Base-by-base conservation (phyloP, 1,140 invertebrate species). In the Philotrypesis tridentata region DNA sequence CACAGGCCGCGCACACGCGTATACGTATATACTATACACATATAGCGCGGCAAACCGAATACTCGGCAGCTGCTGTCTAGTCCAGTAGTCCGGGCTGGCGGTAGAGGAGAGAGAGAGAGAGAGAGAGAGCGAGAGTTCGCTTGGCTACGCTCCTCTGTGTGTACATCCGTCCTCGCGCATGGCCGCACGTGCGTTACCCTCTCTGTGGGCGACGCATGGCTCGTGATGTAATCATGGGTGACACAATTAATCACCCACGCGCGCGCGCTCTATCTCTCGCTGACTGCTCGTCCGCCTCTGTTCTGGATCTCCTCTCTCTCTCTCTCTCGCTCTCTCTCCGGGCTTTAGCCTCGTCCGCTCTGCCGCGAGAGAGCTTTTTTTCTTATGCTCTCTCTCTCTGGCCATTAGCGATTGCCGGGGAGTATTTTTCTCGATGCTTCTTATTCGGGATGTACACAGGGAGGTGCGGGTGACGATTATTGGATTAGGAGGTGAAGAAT, bases 181-280 rank as follows among this genome's bases (percentile, higher is more conserved):
- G 17, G 48, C 7, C 48, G 48, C 48, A 55, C 48, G 48, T 55
- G 48, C 48, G 48, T 55, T 55, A n/a, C 48, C 48, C 48, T 55
- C 4, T 71, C 48, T 55, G 48, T n/a, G 21, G 21, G 17, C 48
- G 48, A 55, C 25, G 72, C 79, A n/a, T 48, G 65, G 61, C 40
- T 80, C 83, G 84, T 84, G 82, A 89, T 88, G 87, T 88, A 89
- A 89, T 89, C 87, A 86, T 84, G 86, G 85, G 83, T 89, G 87
- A 89, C 87, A 88, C 88, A 87, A 89, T 89, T 89, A 89, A 88
- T 89, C 87, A 88, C 85, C 83, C 85, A 85, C 70, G 37, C 27
- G 55, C n/a, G 3, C 55, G 6, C 21, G 31, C 25, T 33, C 23
- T 33, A 65, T 5, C 33, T 76, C 31, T 4, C 48, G 14, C 33